These are phyloP conservation scores for Corapipo altera DNA, from an alignment of 2,113 vertebrate species.

Conservation along the genomic window DNA sequence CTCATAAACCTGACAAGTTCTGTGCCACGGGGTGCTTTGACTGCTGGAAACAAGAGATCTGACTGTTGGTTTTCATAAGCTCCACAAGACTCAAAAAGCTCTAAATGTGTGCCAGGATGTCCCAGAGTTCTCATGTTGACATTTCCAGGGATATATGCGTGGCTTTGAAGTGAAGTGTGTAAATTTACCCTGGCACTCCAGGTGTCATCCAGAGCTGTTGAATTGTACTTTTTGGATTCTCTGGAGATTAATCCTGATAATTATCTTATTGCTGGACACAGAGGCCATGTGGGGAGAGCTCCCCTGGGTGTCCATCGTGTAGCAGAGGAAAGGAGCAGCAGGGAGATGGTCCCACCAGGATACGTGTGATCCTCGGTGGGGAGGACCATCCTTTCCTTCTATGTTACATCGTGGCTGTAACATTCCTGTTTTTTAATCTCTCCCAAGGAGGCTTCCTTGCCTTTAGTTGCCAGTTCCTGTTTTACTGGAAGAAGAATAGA, in stretches of 20 bases:
- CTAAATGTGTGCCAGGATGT: conserved; percentile 25
- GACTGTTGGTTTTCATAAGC: conserved; percentile 14
- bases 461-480: background rate
- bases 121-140: background rate
- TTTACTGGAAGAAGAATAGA: background rate
- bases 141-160: background rate
- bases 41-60: background rate
- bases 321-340: background rate
- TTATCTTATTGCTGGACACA: background rate
- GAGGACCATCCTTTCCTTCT: background rate
- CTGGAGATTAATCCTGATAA: background rate
- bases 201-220: background rate
- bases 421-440: background rate
- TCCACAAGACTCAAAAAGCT: background rate
- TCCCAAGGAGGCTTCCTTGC: background rate
- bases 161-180: conserved; percentile 27
- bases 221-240: background rate
- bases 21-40: background rate
- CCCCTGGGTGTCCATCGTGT: background rate
- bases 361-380: rapidly evolving
- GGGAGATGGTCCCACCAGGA: no score
- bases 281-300: background rate
- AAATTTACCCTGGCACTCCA: background rate
- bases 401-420: background rate
- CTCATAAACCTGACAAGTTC: background rate